Evolutionary conservation across 2,888 invertebrate species (phyloP).

Genomic region (Sylvicola fuscatus): DNA sequence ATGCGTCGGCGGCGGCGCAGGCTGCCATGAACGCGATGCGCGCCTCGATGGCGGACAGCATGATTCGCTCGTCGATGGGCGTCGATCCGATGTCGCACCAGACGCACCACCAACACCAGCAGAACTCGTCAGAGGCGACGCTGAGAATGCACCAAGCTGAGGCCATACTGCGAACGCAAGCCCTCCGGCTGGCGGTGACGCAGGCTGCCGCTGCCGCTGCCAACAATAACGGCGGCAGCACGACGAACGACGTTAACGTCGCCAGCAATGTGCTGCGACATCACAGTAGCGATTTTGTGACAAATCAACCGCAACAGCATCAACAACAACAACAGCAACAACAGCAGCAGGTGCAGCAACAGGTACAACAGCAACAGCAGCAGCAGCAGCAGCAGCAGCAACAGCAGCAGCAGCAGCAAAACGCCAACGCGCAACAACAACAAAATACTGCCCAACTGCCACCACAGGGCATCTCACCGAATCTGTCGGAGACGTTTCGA

Average conservation of each 20-base stretch:
- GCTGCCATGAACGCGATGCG: conserved; percentile 39
- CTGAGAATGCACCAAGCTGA: conserved; percentile 60
- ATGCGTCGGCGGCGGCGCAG: conserved; percentile 28
- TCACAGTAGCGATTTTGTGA: too few species aligned
- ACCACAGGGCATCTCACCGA: conserved; percentile 32
- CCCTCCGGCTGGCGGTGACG: conserved; percentile 57
- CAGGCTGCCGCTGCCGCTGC: conserved; percentile 40
- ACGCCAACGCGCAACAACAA: neutral
- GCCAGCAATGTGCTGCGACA: neutral
- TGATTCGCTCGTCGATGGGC: conserved; percentile 27
- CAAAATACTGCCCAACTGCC: conserved; percentile 2
- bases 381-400: too few species aligned
- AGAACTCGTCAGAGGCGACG: conserved; percentile 25
- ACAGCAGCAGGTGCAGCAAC: too few species aligned
- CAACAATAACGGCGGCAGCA: conserved; percentile 3
- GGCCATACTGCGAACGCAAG: conserved; percentile 61
- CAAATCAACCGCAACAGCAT: too few species aligned
- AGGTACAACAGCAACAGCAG: too few species aligned
- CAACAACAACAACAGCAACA: too few species aligned
- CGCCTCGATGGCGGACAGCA: conserved; percentile 32
- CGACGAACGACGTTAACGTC: neutral
- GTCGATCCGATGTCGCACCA: conserved; percentile 22
- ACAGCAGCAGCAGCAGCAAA: too few species aligned
- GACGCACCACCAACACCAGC: conserved; percentile 14
- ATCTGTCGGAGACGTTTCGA: conserved; percentile 48